These are phyloP conservation scores for Labrus mixtus DNA, from an alignment of 2,113 vertebrate genomes.

Conservation along the genomic window DNA sequence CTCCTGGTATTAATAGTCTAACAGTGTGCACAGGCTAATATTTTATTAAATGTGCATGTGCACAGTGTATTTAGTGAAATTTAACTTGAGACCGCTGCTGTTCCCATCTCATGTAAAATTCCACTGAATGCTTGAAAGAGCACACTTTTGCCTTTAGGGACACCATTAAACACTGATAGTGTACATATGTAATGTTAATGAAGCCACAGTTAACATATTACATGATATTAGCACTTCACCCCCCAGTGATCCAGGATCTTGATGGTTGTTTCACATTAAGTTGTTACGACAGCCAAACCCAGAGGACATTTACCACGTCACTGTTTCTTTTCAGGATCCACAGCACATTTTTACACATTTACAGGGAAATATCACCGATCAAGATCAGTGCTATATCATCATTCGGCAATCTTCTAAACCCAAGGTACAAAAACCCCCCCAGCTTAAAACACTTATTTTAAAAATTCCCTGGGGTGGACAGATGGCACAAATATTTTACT, in stretches of 20 bases:
- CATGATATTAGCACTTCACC: conserved; percentile 86
- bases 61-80: conserved; percentile 51
- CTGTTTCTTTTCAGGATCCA: not conserved
- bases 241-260: conserved; percentile 69
- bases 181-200: conserved; percentile 85
- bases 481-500: too few species aligned
- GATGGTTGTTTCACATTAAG: conserved; percentile 20
- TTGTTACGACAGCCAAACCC: conserved; percentile 1
- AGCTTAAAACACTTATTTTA: too few species aligned
- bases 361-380: conserved; percentile 1
- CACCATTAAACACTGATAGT: conserved; percentile 76
- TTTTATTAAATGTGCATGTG: conserved; percentile 44
- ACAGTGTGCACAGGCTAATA: conserved; percentile 25
- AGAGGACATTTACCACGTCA: not conserved
- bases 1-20: conserved; percentile 17
- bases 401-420: not conserved
- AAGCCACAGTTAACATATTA: conserved; percentile 82
- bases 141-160: conserved; percentile 70
- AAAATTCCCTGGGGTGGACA: too few species aligned
- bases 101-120: conserved; percentile 26
- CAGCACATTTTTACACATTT: not conserved
- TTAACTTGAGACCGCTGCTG: conserved; percentile 22
- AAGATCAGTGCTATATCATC: not conserved
- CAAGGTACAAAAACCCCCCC: too few species aligned
- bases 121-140: conserved; percentile 73